Evolutionary conservation across 2,113 vertebrate species (phyloP).

Genomic region (Crocuta crocuta): DNA sequence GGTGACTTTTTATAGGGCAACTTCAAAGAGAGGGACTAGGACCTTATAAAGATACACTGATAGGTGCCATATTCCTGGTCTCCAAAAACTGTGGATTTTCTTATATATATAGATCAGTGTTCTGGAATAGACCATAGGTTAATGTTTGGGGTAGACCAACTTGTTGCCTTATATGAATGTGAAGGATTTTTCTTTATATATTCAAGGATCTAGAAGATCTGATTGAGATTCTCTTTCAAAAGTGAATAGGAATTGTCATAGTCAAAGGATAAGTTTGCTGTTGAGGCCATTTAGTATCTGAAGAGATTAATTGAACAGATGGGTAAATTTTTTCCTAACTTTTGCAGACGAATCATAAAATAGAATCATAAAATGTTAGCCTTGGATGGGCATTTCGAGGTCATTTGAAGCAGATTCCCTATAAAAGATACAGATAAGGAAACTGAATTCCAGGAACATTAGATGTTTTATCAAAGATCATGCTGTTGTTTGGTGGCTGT

Average conservation of each 20-base stretch:
- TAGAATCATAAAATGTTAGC: background rate
- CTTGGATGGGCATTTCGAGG: background rate
- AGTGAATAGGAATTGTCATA: background rate
- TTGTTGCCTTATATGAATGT: background rate
- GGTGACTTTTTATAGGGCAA: background rate
- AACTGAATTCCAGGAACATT: background rate
- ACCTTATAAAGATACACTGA: background rate
- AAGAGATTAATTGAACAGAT: background rate
- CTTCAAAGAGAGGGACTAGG: background rate
- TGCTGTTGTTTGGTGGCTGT: background rate
- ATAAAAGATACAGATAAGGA: background rate
- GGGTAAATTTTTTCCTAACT: background rate
- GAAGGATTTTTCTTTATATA: slow-evolving; percentile 1
- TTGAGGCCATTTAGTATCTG: background rate
- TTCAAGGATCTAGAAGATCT: background rate
- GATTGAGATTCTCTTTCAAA: background rate
- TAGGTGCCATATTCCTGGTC: background rate
- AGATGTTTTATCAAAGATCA: background rate
- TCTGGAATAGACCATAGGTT: background rate
- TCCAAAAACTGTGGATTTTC: background rate
- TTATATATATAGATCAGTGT: background rate
- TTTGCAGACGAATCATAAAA: slow-evolving; percentile 6
- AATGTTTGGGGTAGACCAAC: background rate
- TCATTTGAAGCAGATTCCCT: background rate
- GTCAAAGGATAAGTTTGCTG: background rate